Base-by-base conservation (phyloP, 2,797 vertebrate species). In the Hemitrygon akajei region DNA sequence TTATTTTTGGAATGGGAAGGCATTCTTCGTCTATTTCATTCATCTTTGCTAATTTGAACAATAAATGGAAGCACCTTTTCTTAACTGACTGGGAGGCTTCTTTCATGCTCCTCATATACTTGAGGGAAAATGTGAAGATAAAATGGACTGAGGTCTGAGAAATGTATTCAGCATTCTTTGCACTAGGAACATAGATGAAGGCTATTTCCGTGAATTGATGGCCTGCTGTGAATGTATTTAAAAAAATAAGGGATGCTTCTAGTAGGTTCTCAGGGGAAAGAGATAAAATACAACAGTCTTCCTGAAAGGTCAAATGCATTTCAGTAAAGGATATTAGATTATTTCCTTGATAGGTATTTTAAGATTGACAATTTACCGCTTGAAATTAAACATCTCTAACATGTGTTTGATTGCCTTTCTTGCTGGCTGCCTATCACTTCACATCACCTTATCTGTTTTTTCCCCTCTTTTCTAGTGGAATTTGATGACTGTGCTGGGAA, bases 401-500 rank as follows among this genome's bases (percentile, higher is more conserved):
- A 94, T 94, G 91, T 95, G 73, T 94, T 94, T 94, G 94, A 95
- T 94, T 95, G 94, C 95, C 94, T 95, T 95, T 94, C 94, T 96
- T 96, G 95, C 93, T 18, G 94, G 89, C 60, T 12, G 16, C 94
- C 94, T 84, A 94, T 94, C 94, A 95, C 95, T 95, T 94, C 94
- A 94, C 60, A 0, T 94, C 94, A 94, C 94, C 94, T 94, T 94
- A 93, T 93, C 66, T 18, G 60, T 63, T 56, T 30, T 82, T 63
- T 60, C 58, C 37, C 95, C 94, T 94, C 56, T 95, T 95, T 94
- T 94, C 86, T 95, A 99, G 98, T 99, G 94, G 97, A 96, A 95
- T 98, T 99, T 95, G 97, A 97, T 93, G 97, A 98, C 97, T 99
- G 98, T 95, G 94, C 95, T 22, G 97, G 97, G 94, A 97, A 97